Evolutionary conservation across 2,113 vertebrate species (phyloP), one percentile per base, ranked within the genome.

Genomic region (Paracanthobrama guichenoti): DNA sequence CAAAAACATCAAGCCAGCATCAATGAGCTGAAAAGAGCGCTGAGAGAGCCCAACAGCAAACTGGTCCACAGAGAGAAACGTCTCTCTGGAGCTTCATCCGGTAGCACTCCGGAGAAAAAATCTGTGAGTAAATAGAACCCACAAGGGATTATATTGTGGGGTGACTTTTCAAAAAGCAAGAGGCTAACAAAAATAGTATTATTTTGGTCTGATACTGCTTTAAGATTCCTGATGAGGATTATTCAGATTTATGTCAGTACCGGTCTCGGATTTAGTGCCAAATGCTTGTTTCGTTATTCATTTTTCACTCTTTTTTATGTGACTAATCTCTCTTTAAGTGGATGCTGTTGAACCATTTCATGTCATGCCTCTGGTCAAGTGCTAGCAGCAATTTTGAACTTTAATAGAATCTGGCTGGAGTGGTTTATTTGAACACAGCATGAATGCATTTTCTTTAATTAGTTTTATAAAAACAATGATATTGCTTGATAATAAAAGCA

Each of bases 1-100:
- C 95, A 99, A 89, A 99, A 99, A 92, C 98, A 99, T 88, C 98
- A 99, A 93, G 98, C 98, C 91, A 99, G 97, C 93, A 99, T 99
- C 93, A 99, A 99, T 3, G 98, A 99, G 90, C 94, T 99, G 91
- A 99, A 99, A 93, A 94, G 97, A 87, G 97, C 98, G n/a, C 90
- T 99, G 89, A 97, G 95, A 92, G 97, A 99, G 60, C 97, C 98
- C n/a, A 99, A 99, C 92, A 99, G 96, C 95, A 99, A 99, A 87
- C 95, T 98, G 86, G 94, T 96, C 88, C 97, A 98, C 91, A 88
- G 95, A 72, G 96, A 97, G 86, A 97, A 97, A 88, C 96, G 96
- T 82, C 91, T 98, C 84, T 96, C 97, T 80, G 92, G 92, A 20
- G 95, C 96, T 2, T 92, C 93, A 7, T 95, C 96, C 50, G 95